Conservation (phyloP, 1,140 invertebrate species). For the Babylonia areolata region DNA sequence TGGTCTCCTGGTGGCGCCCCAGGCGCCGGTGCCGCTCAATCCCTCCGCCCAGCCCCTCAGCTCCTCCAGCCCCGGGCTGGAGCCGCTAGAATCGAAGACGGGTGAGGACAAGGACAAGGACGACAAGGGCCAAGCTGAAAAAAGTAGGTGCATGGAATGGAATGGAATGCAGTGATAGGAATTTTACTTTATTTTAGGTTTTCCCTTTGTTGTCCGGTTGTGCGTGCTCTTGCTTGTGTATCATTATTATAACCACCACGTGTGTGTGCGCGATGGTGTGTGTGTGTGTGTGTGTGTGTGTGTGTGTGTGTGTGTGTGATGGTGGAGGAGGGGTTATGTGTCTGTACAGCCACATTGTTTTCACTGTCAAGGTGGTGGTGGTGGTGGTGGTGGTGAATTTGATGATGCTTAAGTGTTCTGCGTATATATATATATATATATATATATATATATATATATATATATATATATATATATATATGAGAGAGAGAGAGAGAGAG, state of each 20-base stretch:
- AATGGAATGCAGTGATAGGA: too few species aligned
- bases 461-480: background rate
- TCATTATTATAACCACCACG: background rate
- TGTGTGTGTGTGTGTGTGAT: background rate
- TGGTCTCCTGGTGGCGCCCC: conserved; percentile 56
- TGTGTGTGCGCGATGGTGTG: conserved; percentile 3
- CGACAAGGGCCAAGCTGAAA: conserved; percentile 48
- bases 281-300: conserved; percentile 27
- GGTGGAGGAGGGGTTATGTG: background rate
- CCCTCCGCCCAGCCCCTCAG: conserved; percentile 51
- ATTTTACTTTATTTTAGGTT: background rate
- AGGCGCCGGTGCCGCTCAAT: conserved; percentile 55
- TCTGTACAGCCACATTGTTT: background rate
- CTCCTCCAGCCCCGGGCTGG: conserved; percentile 41
- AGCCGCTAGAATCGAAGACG: conserved; percentile 23
- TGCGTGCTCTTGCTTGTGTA: background rate
- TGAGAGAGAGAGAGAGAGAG: too few species aligned
- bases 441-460: background rate
- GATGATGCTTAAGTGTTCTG: background rate
- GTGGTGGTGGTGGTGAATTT: too few species aligned
- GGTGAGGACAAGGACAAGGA: conserved; percentile 14
- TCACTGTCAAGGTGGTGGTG: too few species aligned
- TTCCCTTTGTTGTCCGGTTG: background rate
- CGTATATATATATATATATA: background rate
- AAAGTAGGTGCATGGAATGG: conserved; percentile 35